A percentile compares a stretch with the other conserved stretches of the same genome.
Evolutionary conservation across 2,797 vertebrate genomes (phyloP).

Genomic region (Falco concolor): DNA sequence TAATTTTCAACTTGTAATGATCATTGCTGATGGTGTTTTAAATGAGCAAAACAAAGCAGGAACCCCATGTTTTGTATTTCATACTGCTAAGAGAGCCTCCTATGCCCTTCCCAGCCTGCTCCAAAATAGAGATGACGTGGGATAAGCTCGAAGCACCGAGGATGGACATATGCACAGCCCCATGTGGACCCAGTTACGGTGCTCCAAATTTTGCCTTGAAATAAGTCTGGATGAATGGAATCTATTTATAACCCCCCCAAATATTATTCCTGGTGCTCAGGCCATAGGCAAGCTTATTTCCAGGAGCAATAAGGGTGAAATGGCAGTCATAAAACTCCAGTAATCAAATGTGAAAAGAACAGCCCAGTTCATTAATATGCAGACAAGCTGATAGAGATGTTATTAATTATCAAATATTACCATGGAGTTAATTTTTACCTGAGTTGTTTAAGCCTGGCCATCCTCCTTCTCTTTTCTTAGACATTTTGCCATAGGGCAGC

Average conservation of each 20-base stretch:
- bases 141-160: neutral
- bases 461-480: constrained; percentile 41
- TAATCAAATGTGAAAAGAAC: constrained; percentile 70
- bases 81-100: neutral
- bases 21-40: neutral
- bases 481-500: constrained; percentile 56
- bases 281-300: neutral
- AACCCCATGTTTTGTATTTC: neutral
- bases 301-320: constrained; percentile 51
- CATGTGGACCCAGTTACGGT: neutral
- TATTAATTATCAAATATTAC: constrained; percentile 67
- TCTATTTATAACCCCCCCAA: neutral
- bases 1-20: neutral
- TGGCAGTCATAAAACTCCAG: constrained; percentile 51
- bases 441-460: constrained; percentile 63
- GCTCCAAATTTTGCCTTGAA: neutral
- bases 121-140: neutral
- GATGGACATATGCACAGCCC: neutral
- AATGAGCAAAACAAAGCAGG: neutral
- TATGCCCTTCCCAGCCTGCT: neutral
- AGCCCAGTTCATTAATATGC: constrained; percentile 71
- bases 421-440: constrained; percentile 66
- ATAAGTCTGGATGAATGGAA: neutral
- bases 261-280: neutral
- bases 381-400: constrained; percentile 66